phyloP scores from a whole-genome alignment of 2,113 vertebrate species.

The Pelusios castaneus region DNA sequence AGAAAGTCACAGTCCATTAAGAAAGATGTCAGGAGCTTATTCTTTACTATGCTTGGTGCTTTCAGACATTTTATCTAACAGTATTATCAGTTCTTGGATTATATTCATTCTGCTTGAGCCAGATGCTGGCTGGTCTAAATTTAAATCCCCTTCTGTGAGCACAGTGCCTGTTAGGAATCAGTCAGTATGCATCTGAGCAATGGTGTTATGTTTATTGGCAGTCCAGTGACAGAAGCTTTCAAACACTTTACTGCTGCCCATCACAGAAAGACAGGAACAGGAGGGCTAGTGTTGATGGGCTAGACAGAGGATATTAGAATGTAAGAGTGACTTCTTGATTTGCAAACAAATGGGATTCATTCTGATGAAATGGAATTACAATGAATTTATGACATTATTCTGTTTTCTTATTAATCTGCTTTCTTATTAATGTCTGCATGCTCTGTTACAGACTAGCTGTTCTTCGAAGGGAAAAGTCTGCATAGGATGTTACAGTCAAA shows the following conservation, averaged over 20 bases:
- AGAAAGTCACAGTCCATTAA: neutral
- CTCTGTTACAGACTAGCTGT: neutral
- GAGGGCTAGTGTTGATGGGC: neutral
- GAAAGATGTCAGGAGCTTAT: constrained; percentile 5
- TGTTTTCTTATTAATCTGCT: constrained; percentile 21
- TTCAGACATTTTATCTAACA: constrained; percentile 33
- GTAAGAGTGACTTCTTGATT: neutral
- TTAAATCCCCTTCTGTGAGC: constrained; percentile 19
- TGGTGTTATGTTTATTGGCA: neutral
- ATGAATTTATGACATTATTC: constrained; percentile 28
- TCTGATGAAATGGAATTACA: constrained; percentile 30
- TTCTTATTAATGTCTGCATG: neutral
- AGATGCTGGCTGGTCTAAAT: constrained; percentile 14
- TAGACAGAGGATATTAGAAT: neutral
- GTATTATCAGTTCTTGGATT: constrained; percentile 33
- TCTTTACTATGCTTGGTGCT: constrained; percentile 13
- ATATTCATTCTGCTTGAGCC: constrained; percentile 34
- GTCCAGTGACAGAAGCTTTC: neutral
- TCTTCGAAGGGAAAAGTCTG: neutral
- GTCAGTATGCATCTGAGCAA: constrained; percentile 16
- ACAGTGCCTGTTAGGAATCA: neutral
- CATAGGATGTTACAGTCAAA: neutral
- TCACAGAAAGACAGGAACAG: neutral
- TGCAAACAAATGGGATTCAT: constrained; percentile 21
- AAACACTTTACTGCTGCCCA: neutral